Evolutionary conservation across 2,888 invertebrate species (phyloP).

Genomic region (Sisyra terminalis): DNA sequence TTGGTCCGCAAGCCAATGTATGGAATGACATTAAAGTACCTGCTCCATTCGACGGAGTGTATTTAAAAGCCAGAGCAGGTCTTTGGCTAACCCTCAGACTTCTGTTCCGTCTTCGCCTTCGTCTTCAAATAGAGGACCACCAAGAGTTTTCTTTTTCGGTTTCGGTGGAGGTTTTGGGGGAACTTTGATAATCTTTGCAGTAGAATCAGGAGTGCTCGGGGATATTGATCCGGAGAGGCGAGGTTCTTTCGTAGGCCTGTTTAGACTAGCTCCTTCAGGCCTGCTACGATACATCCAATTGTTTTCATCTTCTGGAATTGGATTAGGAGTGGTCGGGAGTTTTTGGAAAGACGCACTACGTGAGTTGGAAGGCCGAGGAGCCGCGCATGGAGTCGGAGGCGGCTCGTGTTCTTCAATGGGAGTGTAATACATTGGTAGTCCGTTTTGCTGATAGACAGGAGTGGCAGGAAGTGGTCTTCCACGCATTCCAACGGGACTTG

Average conservation of each 20-base stretch:
- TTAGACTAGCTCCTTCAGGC: slow-evolving; percentile 7
- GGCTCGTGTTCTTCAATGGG: slow-evolving; percentile 37
- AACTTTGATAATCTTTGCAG: slow-evolving; percentile 42
- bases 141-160: slow-evolving; percentile 57
- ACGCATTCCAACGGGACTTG: slow-evolving; percentile 37
- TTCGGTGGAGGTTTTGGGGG: slow-evolving; percentile 74
- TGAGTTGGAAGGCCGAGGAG: slow-evolving; percentile 20
- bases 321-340: slow-evolving; percentile 18
- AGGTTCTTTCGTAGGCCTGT: slow-evolving; percentile 1
- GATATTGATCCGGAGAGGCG: slow-evolving; percentile 4
- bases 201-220: slow-evolving; percentile 25
- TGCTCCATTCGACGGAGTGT: slow-evolving; percentile 12
- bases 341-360: slow-evolving; percentile 3
- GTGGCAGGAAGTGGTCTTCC: slow-evolving; percentile 48
- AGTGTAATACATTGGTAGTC: slow-evolving; percentile 31
- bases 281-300: slow-evolving; percentile 11
- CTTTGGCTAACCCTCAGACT: slow-evolving; percentile 44
- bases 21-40: background rate
- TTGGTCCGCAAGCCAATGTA: background rate
- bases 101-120: slow-evolving; percentile 82
- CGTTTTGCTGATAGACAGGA: slow-evolving; percentile 17
- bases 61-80: slow-evolving; percentile 23
- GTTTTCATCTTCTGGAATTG: slow-evolving; percentile 21
- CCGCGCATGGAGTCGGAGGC: slow-evolving; percentile 33
- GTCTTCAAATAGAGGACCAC: slow-evolving; percentile 68